Percentiles rank a stretch among this genome's conserved stretches.
phyloP scores from a whole-genome alignment of 37 sponge, comb jelly and placozoan genomes.

The Eunapius fragilis region DNA sequence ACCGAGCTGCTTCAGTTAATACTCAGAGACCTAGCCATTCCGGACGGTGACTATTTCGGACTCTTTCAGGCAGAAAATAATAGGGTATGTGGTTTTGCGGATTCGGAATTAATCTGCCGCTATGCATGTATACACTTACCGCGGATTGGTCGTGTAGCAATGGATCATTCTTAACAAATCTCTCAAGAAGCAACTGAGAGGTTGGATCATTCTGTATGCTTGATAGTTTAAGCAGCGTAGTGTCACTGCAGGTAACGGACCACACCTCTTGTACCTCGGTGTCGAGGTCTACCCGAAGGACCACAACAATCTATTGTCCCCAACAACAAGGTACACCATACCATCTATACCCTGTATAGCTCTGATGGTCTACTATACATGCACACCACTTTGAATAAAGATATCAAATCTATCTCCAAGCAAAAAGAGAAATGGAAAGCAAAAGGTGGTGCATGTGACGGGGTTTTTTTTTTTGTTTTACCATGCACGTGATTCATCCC shows the following conservation, averaged over 20 bases:
- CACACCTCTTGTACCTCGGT: conserved; percentile 25
- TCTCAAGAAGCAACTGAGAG: conserved; percentile 64
- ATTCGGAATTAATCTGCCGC: too few species aligned
- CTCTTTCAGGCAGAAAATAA: conserved; percentile 20
- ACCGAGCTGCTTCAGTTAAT: conserved; percentile 33
- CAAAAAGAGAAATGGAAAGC: background rate
- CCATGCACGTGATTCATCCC: too few species aligned
- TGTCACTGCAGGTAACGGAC: conserved; percentile 20
- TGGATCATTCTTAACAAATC: conserved; percentile 61
- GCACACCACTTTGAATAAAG: background rate
- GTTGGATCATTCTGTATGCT: too few species aligned
- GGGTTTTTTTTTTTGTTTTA: too few species aligned
- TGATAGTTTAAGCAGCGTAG: too few species aligned
- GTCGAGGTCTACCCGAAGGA: conserved; percentile 39
- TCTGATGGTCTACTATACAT: too few species aligned
- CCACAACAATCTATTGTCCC: conserved; percentile 25
- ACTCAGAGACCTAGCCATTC: background rate
- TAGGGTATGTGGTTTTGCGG: too few species aligned
- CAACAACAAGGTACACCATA: conserved; percentile 26
- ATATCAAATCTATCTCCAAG: background rate
- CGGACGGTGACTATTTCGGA: conserved; percentile 43
- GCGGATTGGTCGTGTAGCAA: conserved; percentile 5
- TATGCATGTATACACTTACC: too few species aligned
- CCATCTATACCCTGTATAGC: too few species aligned
- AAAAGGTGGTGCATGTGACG: background rate